These are phyloP conservation scores for Megaustenia siamemsis DNA, from an alignment of 2,888 invertebrate genomes.

Conservation along the genomic window DNA sequence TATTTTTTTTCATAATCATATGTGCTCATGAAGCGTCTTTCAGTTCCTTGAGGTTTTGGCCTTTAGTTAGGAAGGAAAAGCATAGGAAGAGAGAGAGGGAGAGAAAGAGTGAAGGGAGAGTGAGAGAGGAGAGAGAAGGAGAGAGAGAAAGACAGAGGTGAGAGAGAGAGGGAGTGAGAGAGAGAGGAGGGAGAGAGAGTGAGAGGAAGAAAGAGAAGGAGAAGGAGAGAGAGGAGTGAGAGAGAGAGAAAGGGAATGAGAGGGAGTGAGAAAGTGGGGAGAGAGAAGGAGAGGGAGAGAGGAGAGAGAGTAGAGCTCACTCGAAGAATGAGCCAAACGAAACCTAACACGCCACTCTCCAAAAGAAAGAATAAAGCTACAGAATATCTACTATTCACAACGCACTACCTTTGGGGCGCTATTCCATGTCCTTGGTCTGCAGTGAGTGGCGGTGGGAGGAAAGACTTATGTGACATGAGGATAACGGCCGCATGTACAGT, in stretches of 20 bases:
- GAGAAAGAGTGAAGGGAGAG: too few species aligned
- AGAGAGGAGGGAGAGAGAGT: not conserved
- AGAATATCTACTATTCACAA: too few species aligned
- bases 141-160: slow-evolving; percentile 29
- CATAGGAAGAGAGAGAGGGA: not conserved
- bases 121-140: slow-evolving; percentile 10
- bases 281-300: not conserved
- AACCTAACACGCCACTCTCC: too few species aligned
- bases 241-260: too few species aligned
- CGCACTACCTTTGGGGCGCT: too few species aligned
- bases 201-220: not conserved
- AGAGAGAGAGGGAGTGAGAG: not conserved
- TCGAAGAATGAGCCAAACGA: not conserved
- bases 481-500: too few species aligned
- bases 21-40: too few species aligned
- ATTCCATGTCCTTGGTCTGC: too few species aligned
- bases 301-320: not conserved
- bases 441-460: too few species aligned
- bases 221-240: not conserved
- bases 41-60: too few species aligned
- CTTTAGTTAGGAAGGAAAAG: not conserved
- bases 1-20: too few species aligned
- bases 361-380: not conserved
- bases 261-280: not conserved
- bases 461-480: too few species aligned